Evolutionary conservation across 2,113 vertebrate species (phyloP), one percentile per base, ranked within the genome.

Genomic region (Marcusenius ussheri): DNA sequence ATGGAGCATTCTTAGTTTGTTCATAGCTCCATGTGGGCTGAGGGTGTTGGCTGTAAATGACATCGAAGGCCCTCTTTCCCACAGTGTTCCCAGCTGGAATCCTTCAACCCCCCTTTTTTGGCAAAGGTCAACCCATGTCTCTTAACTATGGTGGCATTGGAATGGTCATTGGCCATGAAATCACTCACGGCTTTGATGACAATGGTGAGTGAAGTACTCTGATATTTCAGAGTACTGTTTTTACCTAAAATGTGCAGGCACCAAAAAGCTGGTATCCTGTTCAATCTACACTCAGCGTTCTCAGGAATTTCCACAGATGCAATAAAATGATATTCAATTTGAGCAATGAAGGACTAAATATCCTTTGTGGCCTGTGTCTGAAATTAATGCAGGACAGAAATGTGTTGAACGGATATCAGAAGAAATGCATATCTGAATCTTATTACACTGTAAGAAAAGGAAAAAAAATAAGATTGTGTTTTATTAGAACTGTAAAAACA

Each of bases 111-210:
- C 98, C 98, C 0, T 99, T 99, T 95, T 99, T 99, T 92, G 97
- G 97, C 31, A 97, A 97, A 91, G 96, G 95, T 10, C 98, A 99
- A 94, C 90, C 98, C 88, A 96, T 94, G 39, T 98, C 98, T 5
- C 92, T 99, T 92, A 99, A 99, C 90, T 99, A 97, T 0, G 98
- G 98, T 0, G 98, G 97, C 88, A 99, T 99, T 0, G 98, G 98
- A 70, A 99, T 98, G 97, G 98, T 99, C 89, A 99, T 99, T 24
- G 98, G 98, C 89, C 98, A 99, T 0, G 98, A 99, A 95, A 97
- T 99, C 94, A 99, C 98, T 0, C 98, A 99, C 0, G 98, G 98
- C 49, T 99, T 99, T 62, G 98, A 99, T 89, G 97, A 99, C 95
- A 99, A 97, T 1, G 98, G 98, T 99, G 95, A 94, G 94, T 91